Base-by-base conservation (phyloP, 2,797 vertebrate species). In the Myotis pilosus region DNA sequence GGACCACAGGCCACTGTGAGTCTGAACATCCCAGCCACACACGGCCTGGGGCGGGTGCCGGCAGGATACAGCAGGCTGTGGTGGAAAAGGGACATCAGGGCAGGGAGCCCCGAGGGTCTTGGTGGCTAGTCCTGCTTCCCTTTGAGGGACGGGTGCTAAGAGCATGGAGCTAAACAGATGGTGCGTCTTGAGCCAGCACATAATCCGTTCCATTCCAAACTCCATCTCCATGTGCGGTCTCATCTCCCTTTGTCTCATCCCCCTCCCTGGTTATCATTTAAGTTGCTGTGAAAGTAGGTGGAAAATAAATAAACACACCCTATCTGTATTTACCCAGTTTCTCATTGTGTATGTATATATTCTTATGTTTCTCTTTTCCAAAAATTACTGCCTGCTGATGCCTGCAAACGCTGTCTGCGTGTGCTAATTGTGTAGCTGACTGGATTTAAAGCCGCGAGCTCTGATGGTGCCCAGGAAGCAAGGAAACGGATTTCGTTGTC, bases 271-370 rank as follows among this genome's bases (percentile, higher is more conserved):
- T 49, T 89, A 76, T 95, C 71, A 93, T 88, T 81, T 89, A 69
- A 53, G 17, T 41, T 92, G 80, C 83, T 81, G 94, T 92, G 81
- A 84, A 93, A 79, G 86, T 69, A 93, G 72, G 41, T 89, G 28
- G 33, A 51, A 74, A 92, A 85, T 57, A 95, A 94, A 92, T 55
- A 95, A 94, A 93, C 47, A 12, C 74, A 49, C 16, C 25, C n/a
- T 71, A 64, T 90, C 76, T 92, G 86, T 91, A 72, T 93, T 94
- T 94, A 78, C 92, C 79, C 83, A 75, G 86, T 60, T 91, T 92
- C 71, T 44, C 79, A 78, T 83, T 79, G 75, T 84, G 47, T 62
- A 71, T 76, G 68, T 41, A 55, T 69, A 19, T 78, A 89, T 79
- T 55, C 91, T 68, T 53, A 68, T 33, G 44, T 80, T 51, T 55